Base-by-base conservation (phyloP, 2,797 vertebrate genomes). In the Ptychobarbus kaznakovi region DNA sequence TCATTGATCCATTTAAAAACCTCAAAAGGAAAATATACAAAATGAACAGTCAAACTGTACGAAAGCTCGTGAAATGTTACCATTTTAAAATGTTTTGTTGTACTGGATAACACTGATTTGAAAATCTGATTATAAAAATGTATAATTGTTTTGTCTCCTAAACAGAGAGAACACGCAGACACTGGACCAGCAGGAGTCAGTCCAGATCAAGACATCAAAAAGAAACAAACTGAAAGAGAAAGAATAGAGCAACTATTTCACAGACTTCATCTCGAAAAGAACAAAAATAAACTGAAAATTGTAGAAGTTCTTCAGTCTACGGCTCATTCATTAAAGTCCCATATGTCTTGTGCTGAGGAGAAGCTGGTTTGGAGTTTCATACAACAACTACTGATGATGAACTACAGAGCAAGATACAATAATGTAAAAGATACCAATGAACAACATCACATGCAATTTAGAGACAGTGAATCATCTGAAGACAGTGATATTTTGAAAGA, bases 401-500 rank as follows among this genome's bases (percentile, higher is more conserved):
- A 68, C 66, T 40, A 68, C 66, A 20, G 18, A 69, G 66, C 8
- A 11, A 20, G 3, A 22, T 2, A 11, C 35, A 20, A 10, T 22
- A 4, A 22, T 38, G 32, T 38, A 4, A 18, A 68, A 15, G 65
- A 68, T 9, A 9, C 32, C 7, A 20, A 68, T 68, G 8, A 38
- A 35, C 32, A 68, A 4, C 4, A 5, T 40, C 18, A 40, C 1
- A 22, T 6, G 2, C 35, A 20, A 68, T 18, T 65, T 0, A 53
- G 94, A 5, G 91, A 95, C 46, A 18, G 0, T 18, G 1, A 0
- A 1, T 25, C 38, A 3, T 10, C 4, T 20, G 16, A 42, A 32
- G 49, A 70, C 4, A 15, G 38, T 20, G n/a, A 77, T 65, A 15
- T 8, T 2, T 84, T 87, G 46, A 4, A 9, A 0, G 44, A 40